Evolutionary conservation across 1,140 invertebrate species (phyloP), one percentile per base, ranked within the genome.

Genomic region (Maniola jurtina): DNA sequence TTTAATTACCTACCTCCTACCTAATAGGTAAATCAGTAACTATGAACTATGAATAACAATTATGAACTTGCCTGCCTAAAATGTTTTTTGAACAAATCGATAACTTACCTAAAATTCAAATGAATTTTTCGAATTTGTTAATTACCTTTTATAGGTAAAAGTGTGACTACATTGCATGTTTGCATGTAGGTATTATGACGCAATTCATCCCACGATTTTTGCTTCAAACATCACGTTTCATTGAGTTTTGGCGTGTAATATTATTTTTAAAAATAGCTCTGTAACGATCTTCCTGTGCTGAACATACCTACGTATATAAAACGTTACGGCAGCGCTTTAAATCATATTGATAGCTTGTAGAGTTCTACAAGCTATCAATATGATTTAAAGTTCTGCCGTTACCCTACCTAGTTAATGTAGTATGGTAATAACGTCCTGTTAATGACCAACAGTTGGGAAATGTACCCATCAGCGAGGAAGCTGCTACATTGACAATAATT

Each of bases 201-300:
- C 55, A 33, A 58, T 55, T 25, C 45, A 38, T 10, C 56, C 66
- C 47, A 63, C 61, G 55, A 35, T 54, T 60, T 50, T 68, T 35
- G 8, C 35, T 57, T 38, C 38, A 50, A 36, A 63, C 55, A 63
- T 50, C 54, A 64, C n/a, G n/a, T 67, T 66, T 68, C 66, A 72
- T 68, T 16, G 55, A 65, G 50, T 65, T 68, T 59, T 66, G 66
- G 70, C 66, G 59, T 59, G 42, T 52, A 35, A 68, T 72, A 62
- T 52, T 3, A 16, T 9, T 60, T 60, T 52, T 59, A 65, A 58
- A 59, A 65, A 65, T 64, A 58, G 35, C 15, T 38, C 6, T n/a
- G 5, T 33, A 59, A 42, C 38, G 38, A 59, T 15, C 25, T 55
- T 55, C 33, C 7, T 54, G 48, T 52, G 11, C 16, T 14, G 16